Evolutionary conservation across 2,888 invertebrate genomes (phyloP).

Genomic region (Hemistola chrysoprasaria): DNA sequence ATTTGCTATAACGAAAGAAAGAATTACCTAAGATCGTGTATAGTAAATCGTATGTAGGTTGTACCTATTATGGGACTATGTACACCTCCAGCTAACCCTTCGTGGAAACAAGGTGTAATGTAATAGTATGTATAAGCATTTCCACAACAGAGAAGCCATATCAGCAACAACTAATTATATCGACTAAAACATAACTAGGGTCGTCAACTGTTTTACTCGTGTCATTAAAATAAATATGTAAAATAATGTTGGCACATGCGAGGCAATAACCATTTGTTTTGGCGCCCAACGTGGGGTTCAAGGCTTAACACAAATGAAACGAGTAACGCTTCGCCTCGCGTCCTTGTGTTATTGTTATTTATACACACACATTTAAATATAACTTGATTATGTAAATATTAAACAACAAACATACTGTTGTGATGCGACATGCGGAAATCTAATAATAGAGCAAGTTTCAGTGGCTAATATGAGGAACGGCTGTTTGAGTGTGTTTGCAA

Average conservation of each 20-base stretch:
- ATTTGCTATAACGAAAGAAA: neutral
- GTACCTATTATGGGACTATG: no score
- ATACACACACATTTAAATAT: conserved; percentile 4
- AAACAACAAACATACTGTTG: conserved; percentile 4
- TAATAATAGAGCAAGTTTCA: conserved; percentile 11
- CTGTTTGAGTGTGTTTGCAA: conserved; percentile 18
- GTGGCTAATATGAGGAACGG: conserved; percentile 18
- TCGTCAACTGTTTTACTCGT: conserved; percentile 27
- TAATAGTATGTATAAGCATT: no score
- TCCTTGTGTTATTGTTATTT: conserved; percentile 22
- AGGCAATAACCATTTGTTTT: conserved; percentile 40
- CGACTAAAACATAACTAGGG: conserved; percentile 23
- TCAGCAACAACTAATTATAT: conserved; percentile 22
- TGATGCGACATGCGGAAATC: conserved; percentile 10
- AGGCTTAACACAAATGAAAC: conserved; percentile 40
- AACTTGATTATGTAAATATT: conserved; percentile 16
- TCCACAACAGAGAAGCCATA: no score
- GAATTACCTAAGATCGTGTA: no score
- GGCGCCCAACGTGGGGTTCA: conserved; percentile 45
- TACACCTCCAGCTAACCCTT: no score
- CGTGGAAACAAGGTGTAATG: no score
- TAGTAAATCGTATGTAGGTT: no score
- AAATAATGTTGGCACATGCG: conserved; percentile 21
- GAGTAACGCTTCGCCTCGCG: conserved; percentile 22
- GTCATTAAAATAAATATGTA: conserved; percentile 28